These are phyloP conservation scores for Danio kyathit DNA, from an alignment of 2,797 vertebrate genomes.

Conservation along the genomic window DNA sequence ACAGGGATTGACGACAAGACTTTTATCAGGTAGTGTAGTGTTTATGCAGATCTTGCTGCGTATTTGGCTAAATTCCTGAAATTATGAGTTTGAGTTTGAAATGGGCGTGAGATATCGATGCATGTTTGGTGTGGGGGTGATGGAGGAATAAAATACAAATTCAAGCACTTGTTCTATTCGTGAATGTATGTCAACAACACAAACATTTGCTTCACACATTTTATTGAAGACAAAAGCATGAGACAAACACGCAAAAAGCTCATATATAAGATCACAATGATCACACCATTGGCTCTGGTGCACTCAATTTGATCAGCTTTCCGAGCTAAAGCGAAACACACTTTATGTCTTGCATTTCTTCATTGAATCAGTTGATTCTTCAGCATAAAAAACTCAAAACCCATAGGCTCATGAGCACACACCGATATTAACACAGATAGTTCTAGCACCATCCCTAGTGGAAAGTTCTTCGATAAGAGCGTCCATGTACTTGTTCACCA, in stretches of 20 bases:
- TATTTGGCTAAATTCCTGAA: not conserved
- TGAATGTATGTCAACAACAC: not conserved
- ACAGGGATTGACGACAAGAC: too few relatives aligned
- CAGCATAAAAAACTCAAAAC: too few relatives aligned
- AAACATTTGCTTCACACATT: not conserved
- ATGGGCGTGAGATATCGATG: not conserved
- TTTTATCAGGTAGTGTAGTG: too few relatives aligned
- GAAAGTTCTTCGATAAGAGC: conserved; percentile 54
- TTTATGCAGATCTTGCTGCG: not conserved
- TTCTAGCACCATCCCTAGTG: conserved; percentile 34
- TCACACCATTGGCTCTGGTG: not conserved
- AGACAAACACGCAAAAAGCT: not conserved
- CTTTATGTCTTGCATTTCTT: too few relatives aligned
- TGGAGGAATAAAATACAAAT: not conserved
- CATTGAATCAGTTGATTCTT: too few relatives aligned
- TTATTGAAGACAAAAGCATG: not conserved
- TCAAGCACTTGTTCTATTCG: not conserved
- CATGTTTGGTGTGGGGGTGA: not conserved
- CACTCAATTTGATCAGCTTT: not conserved
- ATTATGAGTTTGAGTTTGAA: conserved; percentile 7
- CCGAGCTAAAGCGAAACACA: not conserved
- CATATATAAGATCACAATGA: conserved; percentile 9
- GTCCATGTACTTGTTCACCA: conserved; percentile 11
- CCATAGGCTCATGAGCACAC: conserved; percentile 10
- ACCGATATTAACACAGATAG: conserved; percentile 46